Evolutionary conservation across 2,888 invertebrate species (phyloP).

Genomic region (Caenorhabditis japonica): DNA sequence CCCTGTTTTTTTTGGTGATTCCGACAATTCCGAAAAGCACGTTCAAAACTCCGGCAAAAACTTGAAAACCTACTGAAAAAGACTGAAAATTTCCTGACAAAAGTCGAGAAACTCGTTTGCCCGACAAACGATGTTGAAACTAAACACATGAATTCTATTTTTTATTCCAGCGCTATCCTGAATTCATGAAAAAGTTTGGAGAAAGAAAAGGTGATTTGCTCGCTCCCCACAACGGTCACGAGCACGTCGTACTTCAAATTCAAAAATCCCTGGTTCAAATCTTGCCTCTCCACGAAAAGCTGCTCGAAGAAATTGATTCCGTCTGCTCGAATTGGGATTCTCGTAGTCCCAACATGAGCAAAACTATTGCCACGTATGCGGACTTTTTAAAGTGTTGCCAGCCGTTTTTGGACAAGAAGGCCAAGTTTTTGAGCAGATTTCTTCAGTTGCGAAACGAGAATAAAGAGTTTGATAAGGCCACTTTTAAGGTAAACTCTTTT

Average conservation of each 20-base stretch:
- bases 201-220: conserved; percentile 51
- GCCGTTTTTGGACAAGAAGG: conserved; percentile 69
- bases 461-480: conserved; percentile 71
- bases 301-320: conserved; percentile 48
- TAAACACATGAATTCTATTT: too few species aligned
- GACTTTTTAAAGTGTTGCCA: conserved; percentile 68
- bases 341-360: conserved; percentile 59
- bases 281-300: conserved; percentile 49
- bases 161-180: conserved; percentile 66
- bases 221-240: conserved; percentile 27
- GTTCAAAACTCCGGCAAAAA: too few species aligned
- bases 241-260: conserved; percentile 52
- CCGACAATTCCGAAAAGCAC: too few species aligned
- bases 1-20: background rate
- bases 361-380: conserved; percentile 57
- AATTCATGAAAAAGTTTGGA: conserved; percentile 59
- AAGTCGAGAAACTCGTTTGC: too few species aligned
- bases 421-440: conserved; percentile 59
- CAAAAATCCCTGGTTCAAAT: conserved; percentile 49
- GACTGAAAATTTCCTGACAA: conserved; percentile 1
- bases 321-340: conserved; percentile 62
- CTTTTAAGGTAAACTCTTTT: conserved; percentile 51
- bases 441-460: conserved; percentile 65
- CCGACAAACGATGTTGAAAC: too few species aligned
- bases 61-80: too few species aligned